Conservation (phyloP, 2,888 invertebrate species). For the Synanthedon vespiformis region DNA sequence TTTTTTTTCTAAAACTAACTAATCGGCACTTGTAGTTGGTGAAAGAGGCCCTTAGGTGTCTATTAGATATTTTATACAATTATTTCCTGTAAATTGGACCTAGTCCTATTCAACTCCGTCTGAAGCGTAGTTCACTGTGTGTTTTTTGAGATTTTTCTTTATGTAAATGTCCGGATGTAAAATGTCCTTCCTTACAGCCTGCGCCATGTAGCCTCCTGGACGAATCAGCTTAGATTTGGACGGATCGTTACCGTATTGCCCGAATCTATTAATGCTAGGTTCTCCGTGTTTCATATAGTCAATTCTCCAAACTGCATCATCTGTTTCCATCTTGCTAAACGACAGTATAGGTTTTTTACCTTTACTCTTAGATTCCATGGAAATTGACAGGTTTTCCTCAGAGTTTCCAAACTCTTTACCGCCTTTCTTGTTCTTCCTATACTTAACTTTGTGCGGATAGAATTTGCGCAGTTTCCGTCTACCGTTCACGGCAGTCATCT, state of each 20-base stretch:
- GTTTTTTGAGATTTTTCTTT: constrained; percentile 38
- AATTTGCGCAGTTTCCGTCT: constrained; percentile 50
- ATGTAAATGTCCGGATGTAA: constrained; percentile 52
- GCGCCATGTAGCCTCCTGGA: constrained; percentile 27
- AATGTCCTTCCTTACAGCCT: constrained; percentile 32
- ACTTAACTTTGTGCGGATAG: constrained; percentile 58
- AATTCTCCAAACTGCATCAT: constrained; percentile 48
- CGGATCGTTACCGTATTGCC: constrained; percentile 18
- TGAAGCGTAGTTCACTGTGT: constrained; percentile 7
- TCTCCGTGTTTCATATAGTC: constrained; percentile 57
- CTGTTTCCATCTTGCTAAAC: constrained; percentile 25
- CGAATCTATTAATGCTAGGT: constrained; percentile 34
- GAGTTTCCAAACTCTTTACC: constrained; percentile 22
- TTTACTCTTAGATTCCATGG: constrained; percentile 36
- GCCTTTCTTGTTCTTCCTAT: constrained; percentile 35
- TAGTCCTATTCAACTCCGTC: background rate
- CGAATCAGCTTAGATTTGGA: constrained; percentile 38
- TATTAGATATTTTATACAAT: constrained; percentile 7
- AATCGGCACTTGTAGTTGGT: too few species aligned
- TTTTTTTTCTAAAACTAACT: too few species aligned
- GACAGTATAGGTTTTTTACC: constrained; percentile 22
- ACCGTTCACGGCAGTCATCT: constrained; percentile 19
- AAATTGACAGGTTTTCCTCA: constrained; percentile 44
- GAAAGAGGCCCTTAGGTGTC: background rate
- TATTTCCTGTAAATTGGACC: too few species aligned